Evolutionary conservation across 2,113 vertebrate species (phyloP).

Genomic region (Apeltes quadracus): DNA sequence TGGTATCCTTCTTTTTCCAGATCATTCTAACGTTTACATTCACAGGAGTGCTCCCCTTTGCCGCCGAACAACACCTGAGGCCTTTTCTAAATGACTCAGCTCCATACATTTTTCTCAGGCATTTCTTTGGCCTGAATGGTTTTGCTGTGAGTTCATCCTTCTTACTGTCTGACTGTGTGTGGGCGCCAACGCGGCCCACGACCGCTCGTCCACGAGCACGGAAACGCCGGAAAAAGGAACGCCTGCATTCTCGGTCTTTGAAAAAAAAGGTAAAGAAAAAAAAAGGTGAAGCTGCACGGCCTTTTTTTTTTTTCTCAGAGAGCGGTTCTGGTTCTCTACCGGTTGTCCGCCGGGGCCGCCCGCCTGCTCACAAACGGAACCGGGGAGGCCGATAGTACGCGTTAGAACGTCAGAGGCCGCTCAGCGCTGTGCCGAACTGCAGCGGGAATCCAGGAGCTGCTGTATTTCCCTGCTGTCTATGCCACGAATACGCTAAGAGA

Average conservation of each 20-base stretch:
- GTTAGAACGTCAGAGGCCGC: conserved; percentile 57
- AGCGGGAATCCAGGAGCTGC: conserved; percentile 41
- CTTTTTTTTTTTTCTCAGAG: too few relatives aligned
- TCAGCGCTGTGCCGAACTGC: conserved; percentile 40
- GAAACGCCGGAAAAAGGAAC: conserved; percentile 22
- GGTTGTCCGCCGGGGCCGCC: conserved; percentile 39
- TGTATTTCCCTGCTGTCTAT: conserved; percentile 44
- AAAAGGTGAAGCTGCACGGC: too few relatives aligned
- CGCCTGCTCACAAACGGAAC: conserved; percentile 30
- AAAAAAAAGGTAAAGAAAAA: too few relatives aligned
- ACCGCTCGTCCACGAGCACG: not conserved
- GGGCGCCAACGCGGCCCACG: not conserved
- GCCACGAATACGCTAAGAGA: conserved; percentile 44
- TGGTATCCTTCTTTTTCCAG: too few relatives aligned
- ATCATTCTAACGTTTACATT: not conserved
- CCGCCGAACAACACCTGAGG: not conserved
- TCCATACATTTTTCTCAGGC: not conserved
- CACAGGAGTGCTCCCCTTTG: not conserved
- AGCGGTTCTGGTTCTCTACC: too few relatives aligned
- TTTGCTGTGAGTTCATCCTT: not conserved
- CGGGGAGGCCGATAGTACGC: too few relatives aligned
- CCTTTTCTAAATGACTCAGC: too few relatives aligned
- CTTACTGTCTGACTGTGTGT: not conserved
- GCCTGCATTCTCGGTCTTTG: too few relatives aligned
- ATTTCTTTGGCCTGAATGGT: not conserved